Conservation (phyloP, 2,888 invertebrate genomes). For the Catocala fraxini region DNA sequence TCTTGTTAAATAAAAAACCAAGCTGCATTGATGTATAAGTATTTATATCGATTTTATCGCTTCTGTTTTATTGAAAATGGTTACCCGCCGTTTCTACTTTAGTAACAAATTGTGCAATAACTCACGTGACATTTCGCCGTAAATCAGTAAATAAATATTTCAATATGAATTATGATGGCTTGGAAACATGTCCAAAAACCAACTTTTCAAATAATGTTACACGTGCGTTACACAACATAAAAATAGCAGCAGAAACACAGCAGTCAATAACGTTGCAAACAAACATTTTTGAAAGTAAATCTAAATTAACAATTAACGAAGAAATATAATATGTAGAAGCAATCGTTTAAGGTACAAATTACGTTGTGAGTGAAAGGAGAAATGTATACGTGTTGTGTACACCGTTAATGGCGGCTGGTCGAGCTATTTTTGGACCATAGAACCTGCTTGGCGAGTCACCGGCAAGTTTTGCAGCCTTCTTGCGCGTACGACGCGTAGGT, state of each 20-base stretch:
- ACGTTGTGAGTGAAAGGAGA: slow-evolving; percentile 75
- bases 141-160: no score
- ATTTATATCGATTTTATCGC: neutral
- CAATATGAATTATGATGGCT: neutral
- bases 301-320: slow-evolving; percentile 24
- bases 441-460: slow-evolving; percentile 67
- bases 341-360: slow-evolving; percentile 63
- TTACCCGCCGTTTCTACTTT: neutral
- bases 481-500: slow-evolving; percentile 33
- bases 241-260: no score
- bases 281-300: slow-evolving; percentile 34
- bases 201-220: neutral
- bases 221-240: slow-evolving; percentile 4
- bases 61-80: neutral
- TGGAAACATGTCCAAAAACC: neutral
- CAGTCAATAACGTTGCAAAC: neutral
- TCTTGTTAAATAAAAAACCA: no score
- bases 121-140: neutral
- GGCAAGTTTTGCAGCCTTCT: slow-evolving; percentile 61
- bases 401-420: slow-evolving; percentile 69
- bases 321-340: slow-evolving; percentile 46
- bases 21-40: no score
- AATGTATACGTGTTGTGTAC: slow-evolving; percentile 71
- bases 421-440: slow-evolving; percentile 75
- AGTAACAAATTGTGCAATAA: neutral